A percentile compares a stretch with the other conserved stretches of the same genome.
Evolutionary conservation across 2,888 invertebrate genomes (phyloP).

Genomic region (Volucella inanis): DNA sequence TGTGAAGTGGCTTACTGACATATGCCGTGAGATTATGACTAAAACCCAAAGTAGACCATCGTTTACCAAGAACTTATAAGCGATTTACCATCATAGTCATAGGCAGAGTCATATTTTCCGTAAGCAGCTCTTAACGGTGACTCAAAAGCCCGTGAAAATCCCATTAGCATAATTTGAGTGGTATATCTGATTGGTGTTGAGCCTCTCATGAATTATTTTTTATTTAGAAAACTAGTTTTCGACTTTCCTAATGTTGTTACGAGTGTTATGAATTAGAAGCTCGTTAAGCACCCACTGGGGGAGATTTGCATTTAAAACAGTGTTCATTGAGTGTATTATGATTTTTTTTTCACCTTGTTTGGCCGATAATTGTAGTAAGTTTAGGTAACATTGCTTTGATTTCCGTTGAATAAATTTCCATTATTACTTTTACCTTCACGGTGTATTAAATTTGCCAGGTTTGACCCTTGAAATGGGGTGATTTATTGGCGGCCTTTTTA

Average conservation of each 20-base stretch:
- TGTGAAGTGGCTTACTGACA: too few relatives aligned
- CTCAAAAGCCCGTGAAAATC: too few relatives aligned
- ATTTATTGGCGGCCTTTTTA: too few relatives aligned
- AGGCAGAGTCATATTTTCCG: too few relatives aligned
- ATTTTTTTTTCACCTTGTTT: background rate
- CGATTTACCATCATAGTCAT: too few relatives aligned
- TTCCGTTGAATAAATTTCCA: slow-evolving; percentile 34
- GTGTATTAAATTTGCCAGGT: slow-evolving; percentile 1
- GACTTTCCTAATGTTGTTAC: background rate
- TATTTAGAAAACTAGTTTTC: slow-evolving; percentile 13
- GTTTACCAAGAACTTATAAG: too few relatives aligned
- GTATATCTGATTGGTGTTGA: too few relatives aligned
- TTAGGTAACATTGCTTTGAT: slow-evolving; percentile 17
- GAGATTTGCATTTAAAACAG: slow-evolving; percentile 28
- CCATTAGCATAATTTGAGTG: too few relatives aligned
- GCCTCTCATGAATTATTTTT: too few relatives aligned
- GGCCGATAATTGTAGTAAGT: slow-evolving; percentile 9
- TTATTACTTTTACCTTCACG: slow-evolving; percentile 53
- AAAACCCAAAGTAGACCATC: too few relatives aligned
- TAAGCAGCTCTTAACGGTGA: too few relatives aligned
- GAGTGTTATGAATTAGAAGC: slow-evolving; percentile 23
- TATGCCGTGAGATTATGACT: too few relatives aligned
- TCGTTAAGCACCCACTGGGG: slow-evolving; percentile 2
- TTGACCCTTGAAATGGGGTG: slow-evolving; percentile 28
- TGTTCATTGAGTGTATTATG: background rate